Conservation (phyloP, 2,888 invertebrate species). For the Tryphoninae sp. region DNA sequence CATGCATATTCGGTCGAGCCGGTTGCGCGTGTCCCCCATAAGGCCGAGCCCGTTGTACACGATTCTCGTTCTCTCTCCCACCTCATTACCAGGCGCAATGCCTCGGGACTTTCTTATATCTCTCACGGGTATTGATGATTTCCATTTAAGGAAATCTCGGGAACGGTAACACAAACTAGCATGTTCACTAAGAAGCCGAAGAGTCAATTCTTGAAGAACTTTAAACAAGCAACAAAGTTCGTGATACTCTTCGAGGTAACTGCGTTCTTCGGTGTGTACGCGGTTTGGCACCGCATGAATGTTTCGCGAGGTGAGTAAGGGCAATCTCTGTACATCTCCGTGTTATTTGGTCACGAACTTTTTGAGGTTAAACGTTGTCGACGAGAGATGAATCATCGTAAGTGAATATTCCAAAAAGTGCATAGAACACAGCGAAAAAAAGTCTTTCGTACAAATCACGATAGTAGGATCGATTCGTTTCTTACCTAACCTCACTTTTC, state of each 20-base stretch:
- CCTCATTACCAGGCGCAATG: constrained; percentile 52
- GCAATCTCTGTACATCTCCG: constrained; percentile 9
- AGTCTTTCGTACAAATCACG: neutral
- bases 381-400: constrained; percentile 36
- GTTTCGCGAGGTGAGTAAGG: constrained; percentile 85
- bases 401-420: constrained; percentile 12
- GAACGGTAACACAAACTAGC: constrained; percentile 70
- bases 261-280: constrained; percentile 85
- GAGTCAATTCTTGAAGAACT: constrained; percentile 82
- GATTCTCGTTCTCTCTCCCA: constrained; percentile 17
- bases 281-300: constrained; percentile 87
- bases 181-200: constrained; percentile 87
- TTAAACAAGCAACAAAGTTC: constrained; percentile 81
- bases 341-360: neutral
- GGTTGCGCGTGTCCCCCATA: constrained; percentile 55
- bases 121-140: constrained; percentile 73
- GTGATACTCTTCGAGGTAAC: constrained; percentile 85
- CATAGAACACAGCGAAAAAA: neutral
- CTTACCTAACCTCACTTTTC: constrained; percentile 38
- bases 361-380: constrained; percentile 65
- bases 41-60: constrained; percentile 32
- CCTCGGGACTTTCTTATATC: constrained; percentile 66
- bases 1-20: constrained; percentile 29
- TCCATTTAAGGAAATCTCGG: constrained; percentile 79
- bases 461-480: neutral